phyloP scores from a whole-genome alignment of 2,888 invertebrate species.

The Hyposoter dolosus region DNA sequence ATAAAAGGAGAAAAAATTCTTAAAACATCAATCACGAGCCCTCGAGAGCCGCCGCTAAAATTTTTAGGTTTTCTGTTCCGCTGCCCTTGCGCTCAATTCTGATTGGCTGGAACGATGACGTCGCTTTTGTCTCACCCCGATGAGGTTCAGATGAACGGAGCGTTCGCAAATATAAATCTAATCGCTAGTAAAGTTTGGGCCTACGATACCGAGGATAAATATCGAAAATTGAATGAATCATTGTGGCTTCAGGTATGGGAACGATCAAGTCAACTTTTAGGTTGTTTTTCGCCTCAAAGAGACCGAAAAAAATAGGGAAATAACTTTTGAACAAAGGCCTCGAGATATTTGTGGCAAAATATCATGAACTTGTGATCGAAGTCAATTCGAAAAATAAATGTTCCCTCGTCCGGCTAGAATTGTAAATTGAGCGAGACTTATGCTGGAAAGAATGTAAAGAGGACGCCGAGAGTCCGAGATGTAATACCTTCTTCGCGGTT shows the following conservation, averaged over 20 bases:
- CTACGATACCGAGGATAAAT: constrained; percentile 77
- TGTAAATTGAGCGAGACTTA: constrained; percentile 73
- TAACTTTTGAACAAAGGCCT: neutral
- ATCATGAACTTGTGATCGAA: too few relatives aligned
- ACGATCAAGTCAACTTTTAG: neutral
- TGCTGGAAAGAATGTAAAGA: constrained; percentile 78
- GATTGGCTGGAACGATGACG: constrained; percentile 81
- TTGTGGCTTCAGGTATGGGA: constrained; percentile 80
- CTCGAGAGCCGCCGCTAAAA: neutral
- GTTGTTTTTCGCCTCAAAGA: neutral
- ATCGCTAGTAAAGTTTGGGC: constrained; percentile 81
- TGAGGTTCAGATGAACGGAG: constrained; percentile 78
- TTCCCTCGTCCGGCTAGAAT: constrained; percentile 68
- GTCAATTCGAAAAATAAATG: constrained; percentile 37
- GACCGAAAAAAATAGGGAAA: constrained; percentile 1
- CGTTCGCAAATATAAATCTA: constrained; percentile 81
- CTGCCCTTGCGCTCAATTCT: constrained; percentile 51
- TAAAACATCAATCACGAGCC: neutral
- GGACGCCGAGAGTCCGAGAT: constrained; percentile 86
- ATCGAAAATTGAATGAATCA: constrained; percentile 79
- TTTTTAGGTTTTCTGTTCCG: neutral
- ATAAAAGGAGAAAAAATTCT: neutral
- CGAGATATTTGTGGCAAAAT: neutral
- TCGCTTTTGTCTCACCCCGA: constrained; percentile 78
- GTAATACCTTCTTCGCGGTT: constrained; percentile 89